Evolutionary conservation across 2,888 invertebrate species (phyloP).

Genomic region (Invenusta paracnida): DNA sequence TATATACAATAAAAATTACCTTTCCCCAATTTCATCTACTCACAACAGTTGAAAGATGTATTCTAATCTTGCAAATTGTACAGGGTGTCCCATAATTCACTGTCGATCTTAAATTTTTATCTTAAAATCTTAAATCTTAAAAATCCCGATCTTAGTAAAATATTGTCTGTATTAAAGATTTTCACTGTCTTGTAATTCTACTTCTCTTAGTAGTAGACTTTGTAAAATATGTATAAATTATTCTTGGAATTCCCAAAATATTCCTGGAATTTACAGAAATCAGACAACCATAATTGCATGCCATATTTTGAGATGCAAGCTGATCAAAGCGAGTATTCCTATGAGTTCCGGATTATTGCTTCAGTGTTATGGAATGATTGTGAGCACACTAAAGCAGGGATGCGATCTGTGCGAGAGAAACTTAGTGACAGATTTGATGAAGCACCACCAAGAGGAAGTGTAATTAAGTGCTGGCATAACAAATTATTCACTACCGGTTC

Average conservation of each 20-base stretch:
- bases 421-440: background rate
- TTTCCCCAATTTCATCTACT: too few relatives aligned
- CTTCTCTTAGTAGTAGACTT: slow-evolving; percentile 11
- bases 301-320: slow-evolving; percentile 26
- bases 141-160: slow-evolving; percentile 21
- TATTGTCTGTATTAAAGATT: slow-evolving; percentile 29
- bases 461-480: background rate
- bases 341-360: background rate
- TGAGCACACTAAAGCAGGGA: background rate
- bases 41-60: too few relatives aligned
- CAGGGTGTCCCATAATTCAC: slow-evolving; percentile 26
- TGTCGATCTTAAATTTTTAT: slow-evolving; percentile 29
- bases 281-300: slow-evolving; percentile 29
- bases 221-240: slow-evolving; percentile 19
- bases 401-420: background rate
- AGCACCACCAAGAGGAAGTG: background rate
- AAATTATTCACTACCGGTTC: background rate
- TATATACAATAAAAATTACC: too few relatives aligned
- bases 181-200: slow-evolving; percentile 29
- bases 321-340: slow-evolving; percentile 14
- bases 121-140: slow-evolving; percentile 26
- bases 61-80: too few relatives aligned
- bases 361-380: background rate
- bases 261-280: slow-evolving; percentile 25
- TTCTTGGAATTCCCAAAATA: slow-evolving; percentile 20